phyloP scores from a whole-genome alignment of 2,888 invertebrate species.

The Amphipoea oculea region DNA sequence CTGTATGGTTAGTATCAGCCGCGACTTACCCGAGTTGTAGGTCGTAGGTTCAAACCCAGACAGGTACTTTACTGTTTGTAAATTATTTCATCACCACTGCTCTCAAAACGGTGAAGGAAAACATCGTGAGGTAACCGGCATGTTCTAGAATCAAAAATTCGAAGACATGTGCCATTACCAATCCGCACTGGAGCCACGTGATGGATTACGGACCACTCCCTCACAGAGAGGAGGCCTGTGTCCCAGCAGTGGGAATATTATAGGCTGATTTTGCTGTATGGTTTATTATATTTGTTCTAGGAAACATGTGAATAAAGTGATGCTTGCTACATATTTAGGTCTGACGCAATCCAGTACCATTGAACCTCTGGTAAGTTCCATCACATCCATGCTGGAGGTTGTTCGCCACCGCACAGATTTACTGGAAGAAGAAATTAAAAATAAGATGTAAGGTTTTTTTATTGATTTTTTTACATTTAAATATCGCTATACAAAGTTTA shows the following conservation, averaged over 20 bases:
- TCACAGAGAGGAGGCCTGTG: neutral
- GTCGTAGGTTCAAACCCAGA: too few species aligned
- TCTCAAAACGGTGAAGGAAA: too few species aligned
- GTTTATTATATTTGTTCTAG: conserved; percentile 25
- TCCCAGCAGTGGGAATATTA: neutral
- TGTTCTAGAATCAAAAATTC: neutral
- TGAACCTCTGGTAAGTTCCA: conserved; percentile 32
- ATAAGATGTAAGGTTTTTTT: conserved; percentile 38
- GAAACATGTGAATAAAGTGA: conserved; percentile 37
- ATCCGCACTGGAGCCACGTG: neutral
- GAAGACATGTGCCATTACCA: neutral
- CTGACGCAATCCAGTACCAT: conserved; percentile 14
- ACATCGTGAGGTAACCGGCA: neutral
- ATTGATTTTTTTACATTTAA: neutral
- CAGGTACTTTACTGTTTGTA: too few species aligned
- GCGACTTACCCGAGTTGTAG: neutral
- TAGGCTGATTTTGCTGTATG: neutral
- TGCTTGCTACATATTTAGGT: conserved; percentile 35
- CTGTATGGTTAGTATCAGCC: neutral
- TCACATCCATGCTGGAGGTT: conserved; percentile 11
- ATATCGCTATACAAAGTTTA: neutral
- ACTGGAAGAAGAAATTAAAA: conserved; percentile 46
- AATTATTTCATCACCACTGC: too few species aligned
- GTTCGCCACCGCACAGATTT: conserved; percentile 24
- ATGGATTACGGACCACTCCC: neutral